phyloP scores from a whole-genome alignment of 1,140 invertebrate species.

The Branchinecta lynchi region DNA sequence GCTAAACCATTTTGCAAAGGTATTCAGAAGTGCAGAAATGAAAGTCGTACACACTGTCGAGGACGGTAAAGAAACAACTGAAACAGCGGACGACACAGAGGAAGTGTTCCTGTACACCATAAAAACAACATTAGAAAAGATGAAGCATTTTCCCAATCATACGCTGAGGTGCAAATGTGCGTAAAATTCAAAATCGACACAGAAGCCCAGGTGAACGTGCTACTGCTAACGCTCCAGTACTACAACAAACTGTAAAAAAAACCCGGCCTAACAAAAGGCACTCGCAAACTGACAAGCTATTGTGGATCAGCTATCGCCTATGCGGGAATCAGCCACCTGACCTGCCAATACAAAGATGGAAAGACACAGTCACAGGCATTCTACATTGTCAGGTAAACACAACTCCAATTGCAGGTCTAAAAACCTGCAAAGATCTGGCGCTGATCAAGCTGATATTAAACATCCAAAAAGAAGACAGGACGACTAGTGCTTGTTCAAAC shows the following conservation, averaged over 20 bases:
- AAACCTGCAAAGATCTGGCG: neutral
- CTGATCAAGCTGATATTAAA: constrained; percentile 1
- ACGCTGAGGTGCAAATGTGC: neutral
- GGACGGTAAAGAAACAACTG: neutral
- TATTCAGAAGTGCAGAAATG: neutral
- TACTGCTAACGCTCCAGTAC: neutral
- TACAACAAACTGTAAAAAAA: neutral
- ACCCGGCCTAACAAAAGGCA: neutral
- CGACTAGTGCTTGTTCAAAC: too few relatives aligned
- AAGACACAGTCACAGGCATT: neutral
- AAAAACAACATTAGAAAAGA: too few relatives aligned
- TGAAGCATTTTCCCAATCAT: neutral
- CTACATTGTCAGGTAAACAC: neutral
- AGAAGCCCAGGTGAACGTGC: neutral
- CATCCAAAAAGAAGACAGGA: neutral
- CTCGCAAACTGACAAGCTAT: neutral
- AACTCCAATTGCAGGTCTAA: neutral
- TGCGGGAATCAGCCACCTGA: neutral
- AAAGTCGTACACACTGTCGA: neutral
- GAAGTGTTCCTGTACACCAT: too few relatives aligned
- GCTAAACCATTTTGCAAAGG: neutral
- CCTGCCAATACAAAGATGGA: neutral
- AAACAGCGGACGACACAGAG: neutral
- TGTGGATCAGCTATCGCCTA: neutral
- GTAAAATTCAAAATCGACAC: neutral